Evolutionary conservation across 1,140 invertebrate genomes (phyloP).

Genomic region (Drosophila hydei): DNA sequence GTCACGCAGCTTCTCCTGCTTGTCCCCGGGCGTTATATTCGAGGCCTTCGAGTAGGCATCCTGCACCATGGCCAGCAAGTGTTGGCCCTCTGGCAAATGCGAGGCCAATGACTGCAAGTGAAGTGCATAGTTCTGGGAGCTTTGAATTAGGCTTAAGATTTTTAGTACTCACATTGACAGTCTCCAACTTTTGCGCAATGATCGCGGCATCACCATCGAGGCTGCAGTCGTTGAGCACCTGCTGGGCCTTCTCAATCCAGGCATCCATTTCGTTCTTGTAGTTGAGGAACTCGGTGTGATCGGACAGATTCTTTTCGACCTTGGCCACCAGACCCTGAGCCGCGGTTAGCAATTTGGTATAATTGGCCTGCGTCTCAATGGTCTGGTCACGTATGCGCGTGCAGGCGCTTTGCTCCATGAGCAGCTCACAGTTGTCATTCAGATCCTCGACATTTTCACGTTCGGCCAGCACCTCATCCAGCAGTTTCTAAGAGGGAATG

Average conservation of each 20-base stretch:
- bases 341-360: constrained; percentile 90
- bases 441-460: constrained; percentile 92
- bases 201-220: constrained; percentile 91
- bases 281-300: constrained; percentile 94
- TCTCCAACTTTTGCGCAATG: constrained; percentile 93
- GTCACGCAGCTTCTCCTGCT: constrained; percentile 90
- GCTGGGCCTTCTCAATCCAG: constrained; percentile 91
- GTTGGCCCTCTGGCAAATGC: constrained; percentile 93
- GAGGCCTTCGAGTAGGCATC: constrained; percentile 93
- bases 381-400: constrained; percentile 93
- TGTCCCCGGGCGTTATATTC: constrained; percentile 90
- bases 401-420: constrained; percentile 93
- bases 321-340: constrained; percentile 92
- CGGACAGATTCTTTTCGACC: constrained; percentile 94
- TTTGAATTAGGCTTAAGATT: not conserved
- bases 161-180: constrained; percentile 85
- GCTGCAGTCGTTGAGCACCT: constrained; percentile 91
- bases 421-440: constrained; percentile 93
- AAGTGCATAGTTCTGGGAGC: not conserved
- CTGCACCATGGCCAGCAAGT: constrained; percentile 90
- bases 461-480: constrained; percentile 90
- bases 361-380: constrained; percentile 91
- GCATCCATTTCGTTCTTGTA: constrained; percentile 92
- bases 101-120: constrained; percentile 87
- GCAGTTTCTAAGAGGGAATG: constrained; percentile 85